phyloP scores from a whole-genome alignment of 1,140 invertebrate genomes.

The Leptinotarsa defecta region DNA sequence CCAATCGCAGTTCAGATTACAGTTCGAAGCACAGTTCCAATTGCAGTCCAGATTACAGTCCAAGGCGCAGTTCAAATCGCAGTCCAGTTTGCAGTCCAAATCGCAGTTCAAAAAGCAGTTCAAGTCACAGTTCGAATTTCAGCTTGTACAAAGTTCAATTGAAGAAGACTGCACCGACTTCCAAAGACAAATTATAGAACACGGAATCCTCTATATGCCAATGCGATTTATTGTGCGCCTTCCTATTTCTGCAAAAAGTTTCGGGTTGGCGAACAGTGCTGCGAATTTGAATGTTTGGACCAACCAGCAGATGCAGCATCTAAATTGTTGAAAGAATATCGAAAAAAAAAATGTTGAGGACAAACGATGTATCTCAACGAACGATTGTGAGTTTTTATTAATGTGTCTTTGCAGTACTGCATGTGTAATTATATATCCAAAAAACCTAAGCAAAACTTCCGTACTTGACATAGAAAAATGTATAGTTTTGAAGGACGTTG shows the following conservation, averaged over 20 bases:
- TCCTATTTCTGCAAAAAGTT: slow-evolving; percentile 80
- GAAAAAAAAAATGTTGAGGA: slow-evolving; percentile 24
- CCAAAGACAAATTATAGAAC: slow-evolving; percentile 73
- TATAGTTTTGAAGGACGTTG: too few species aligned
- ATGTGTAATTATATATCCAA: not conserved
- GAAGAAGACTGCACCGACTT: slow-evolving; percentile 82
- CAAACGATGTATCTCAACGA: slow-evolving; percentile 11
- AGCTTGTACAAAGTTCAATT: slow-evolving; percentile 53
- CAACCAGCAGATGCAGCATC: slow-evolving; percentile 64
- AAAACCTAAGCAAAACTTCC: too few species aligned
- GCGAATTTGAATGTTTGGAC: slow-evolving; percentile 77
- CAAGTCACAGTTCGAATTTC: too few species aligned
- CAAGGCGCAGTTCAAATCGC: too few species aligned
- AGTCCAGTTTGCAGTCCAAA: too few species aligned
- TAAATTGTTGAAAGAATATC: slow-evolving; percentile 45
- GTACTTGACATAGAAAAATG: too few species aligned
- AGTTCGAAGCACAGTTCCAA: too few species aligned
- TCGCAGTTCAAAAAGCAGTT: too few species aligned
- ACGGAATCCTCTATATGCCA: slow-evolving; percentile 81
- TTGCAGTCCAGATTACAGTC: too few species aligned
- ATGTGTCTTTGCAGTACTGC: not conserved
- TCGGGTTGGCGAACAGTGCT: slow-evolving; percentile 74
- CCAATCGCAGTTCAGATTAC: too few species aligned
- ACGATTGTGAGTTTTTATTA: not conserved
- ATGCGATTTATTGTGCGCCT: slow-evolving; percentile 80